Conservation (phyloP, 2,113 vertebrate species). For the Toxotes chatareus region DNA sequence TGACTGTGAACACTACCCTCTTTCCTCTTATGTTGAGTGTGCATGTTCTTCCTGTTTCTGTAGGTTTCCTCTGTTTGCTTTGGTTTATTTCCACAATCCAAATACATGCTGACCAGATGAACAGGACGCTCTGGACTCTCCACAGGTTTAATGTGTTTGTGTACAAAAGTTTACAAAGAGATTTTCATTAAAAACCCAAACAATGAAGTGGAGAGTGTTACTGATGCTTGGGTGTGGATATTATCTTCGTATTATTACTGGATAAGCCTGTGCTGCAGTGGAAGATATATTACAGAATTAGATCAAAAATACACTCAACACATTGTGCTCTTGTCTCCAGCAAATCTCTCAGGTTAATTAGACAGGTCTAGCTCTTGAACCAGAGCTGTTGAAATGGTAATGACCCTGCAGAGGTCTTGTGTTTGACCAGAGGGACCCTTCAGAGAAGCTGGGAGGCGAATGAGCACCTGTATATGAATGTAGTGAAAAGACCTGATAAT, state of each 20-base stretch:
- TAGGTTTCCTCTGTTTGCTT: not conserved
- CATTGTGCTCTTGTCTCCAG: not conserved
- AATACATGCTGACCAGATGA: not conserved
- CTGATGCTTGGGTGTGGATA: not conserved
- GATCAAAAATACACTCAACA: constrained; percentile 8
- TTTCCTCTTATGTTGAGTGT: not conserved
- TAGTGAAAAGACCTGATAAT: not conserved
- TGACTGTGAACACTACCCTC: not conserved
- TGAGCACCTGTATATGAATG: constrained; percentile 18
- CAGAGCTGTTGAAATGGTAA: constrained; percentile 50
- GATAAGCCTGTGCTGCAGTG: not conserved
- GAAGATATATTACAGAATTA: constrained; percentile 5
- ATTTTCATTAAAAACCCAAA: not conserved
- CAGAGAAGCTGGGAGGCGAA: not conserved
- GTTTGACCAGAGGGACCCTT: constrained; percentile 29
- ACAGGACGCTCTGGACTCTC: not conserved
- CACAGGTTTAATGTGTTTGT: not conserved
- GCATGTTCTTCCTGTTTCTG: not conserved
- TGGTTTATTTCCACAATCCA: not conserved
- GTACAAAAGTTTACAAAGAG: not conserved
- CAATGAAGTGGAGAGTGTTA: too few relatives aligned
- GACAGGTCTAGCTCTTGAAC: constrained; percentile 32
- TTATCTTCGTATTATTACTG: not conserved
- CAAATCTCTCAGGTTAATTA: constrained; percentile 13
- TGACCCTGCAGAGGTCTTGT: constrained; percentile 31